Base-by-base conservation (phyloP, 1,140 invertebrate species). In the Drepana arcuata region DNA sequence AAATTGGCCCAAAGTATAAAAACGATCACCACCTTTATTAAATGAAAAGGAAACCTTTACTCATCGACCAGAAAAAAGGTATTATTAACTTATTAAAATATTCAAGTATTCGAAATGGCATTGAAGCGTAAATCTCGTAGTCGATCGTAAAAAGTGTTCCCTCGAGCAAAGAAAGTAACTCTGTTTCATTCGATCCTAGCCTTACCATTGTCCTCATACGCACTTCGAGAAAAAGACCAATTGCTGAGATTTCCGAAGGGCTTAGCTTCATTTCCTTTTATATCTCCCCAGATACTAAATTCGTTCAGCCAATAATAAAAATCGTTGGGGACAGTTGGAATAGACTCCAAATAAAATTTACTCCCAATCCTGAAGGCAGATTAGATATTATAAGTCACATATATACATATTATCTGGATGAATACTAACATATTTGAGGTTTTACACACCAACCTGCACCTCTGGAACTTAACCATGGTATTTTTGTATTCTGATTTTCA, bases 221-320 rank as follows among this genome's bases (percentile, higher is more conserved):
- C 67, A 62, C 67, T 61, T 47, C 32, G 50, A 67, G 64, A 72
- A 66, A 69, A 74, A 65, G 63, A 66, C 63, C 72, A 77, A 77
- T 74, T 73, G 72, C 69, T 61, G 52, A 73, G 69, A 77, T 77
- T 77, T 73, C 72, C 72, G 69, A 77, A 77, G 72, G 72, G 72
- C 69, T 73, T 77, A 73, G 67, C 63, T 77, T 77, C 72, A 77
- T 77, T 77, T 77, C 67, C 67, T 77, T 77, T 77, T 77, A 77
- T 73, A 67, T 63, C 72, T 77, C 72, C 69, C 69, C 51, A 72
- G 72, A 73, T 71, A 77, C 69, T 77, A 77, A 72, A 73, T 73
- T 77, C 72, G 68, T 69, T 70, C 62, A 63, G 50, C 55, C 69
- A 71, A 71, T 71, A 71, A 73, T 73, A 73, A 73, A 77, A 77